Percentiles rank a stretch among this genome's conserved stretches.
Evolutionary conservation across 2,113 vertebrate species (phyloP).

Genomic region (Hemicordylus capensis): DNA sequence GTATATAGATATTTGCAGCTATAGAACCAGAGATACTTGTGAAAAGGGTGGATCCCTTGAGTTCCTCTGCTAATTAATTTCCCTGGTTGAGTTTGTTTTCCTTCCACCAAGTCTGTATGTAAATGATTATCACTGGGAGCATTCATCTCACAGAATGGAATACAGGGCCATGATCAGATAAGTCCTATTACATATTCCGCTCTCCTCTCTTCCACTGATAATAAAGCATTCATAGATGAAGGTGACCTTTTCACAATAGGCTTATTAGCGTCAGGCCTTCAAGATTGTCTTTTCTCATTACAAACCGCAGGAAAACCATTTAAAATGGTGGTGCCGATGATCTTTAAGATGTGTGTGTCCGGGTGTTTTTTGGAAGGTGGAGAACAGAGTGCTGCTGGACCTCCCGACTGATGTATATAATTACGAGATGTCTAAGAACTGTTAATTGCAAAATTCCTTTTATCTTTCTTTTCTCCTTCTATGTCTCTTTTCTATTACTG

Average conservation of each 20-base stretch:
- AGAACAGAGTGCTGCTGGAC: no score
- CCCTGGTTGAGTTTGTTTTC: slow-evolving; percentile 55
- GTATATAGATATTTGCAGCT: no score
- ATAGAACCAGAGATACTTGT: slow-evolving; percentile 37
- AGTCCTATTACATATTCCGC: slow-evolving; percentile 78
- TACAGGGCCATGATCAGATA: slow-evolving; percentile 69
- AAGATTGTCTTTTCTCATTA: slow-evolving; percentile 65
- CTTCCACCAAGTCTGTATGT: slow-evolving; percentile 48
- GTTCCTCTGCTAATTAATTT: slow-evolving; percentile 58
- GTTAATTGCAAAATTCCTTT: no score
- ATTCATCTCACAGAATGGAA: slow-evolving; percentile 60
- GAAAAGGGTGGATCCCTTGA: slow-evolving; percentile 17
- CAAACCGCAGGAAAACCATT: slow-evolving; percentile 44
- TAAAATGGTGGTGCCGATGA: slow-evolving; percentile 58
- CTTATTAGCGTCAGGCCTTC: slow-evolving; percentile 76
- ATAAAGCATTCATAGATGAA: slow-evolving; percentile 76
- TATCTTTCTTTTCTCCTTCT: no score
- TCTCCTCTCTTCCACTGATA: slow-evolving; percentile 73
- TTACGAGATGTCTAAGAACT: no score
- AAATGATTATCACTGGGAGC: slow-evolving; percentile 62
- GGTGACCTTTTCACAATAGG: slow-evolving; percentile 79
- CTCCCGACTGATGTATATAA: no score
- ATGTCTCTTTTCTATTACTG: no score
- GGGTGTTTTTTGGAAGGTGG: no score
- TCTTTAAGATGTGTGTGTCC: slow-evolving; percentile 60